Conservation (phyloP, 2,888 invertebrate species). For the Rapana venosa region DNA sequence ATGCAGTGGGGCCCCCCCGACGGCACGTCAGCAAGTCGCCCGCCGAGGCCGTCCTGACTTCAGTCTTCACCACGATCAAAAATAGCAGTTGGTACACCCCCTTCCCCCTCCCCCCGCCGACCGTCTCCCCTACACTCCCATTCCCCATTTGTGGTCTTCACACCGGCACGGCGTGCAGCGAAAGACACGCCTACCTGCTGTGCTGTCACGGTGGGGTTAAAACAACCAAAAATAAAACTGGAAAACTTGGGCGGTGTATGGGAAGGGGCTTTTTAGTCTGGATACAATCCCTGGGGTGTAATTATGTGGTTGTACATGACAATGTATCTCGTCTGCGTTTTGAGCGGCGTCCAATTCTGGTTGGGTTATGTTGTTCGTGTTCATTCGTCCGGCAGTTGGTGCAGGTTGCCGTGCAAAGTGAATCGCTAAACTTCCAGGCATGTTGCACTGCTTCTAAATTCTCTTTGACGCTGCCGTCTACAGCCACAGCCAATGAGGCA, state of each 20-base stretch:
- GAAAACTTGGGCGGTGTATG: background rate
- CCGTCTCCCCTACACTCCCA: background rate
- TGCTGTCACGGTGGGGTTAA: background rate
- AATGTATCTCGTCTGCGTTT: too few relatives aligned
- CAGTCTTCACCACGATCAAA: background rate
- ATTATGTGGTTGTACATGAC: too few relatives aligned
- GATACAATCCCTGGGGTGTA: too few relatives aligned
- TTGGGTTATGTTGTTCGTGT: too few relatives aligned
- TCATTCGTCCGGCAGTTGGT: background rate
- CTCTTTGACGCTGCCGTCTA: slow-evolving; percentile 20
- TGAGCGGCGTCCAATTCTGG: too few relatives aligned
- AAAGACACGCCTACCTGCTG: slow-evolving; percentile 31
- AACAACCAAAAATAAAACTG: too few relatives aligned
- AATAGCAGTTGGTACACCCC: background rate
- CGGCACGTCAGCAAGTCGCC: slow-evolving; percentile 6
- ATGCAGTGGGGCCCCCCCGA: background rate
- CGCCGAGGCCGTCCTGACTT: background rate
- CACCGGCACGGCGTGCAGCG: background rate
- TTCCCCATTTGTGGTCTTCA: slow-evolving; percentile 9
- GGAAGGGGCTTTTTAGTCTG: too few relatives aligned
- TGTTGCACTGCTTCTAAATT: slow-evolving; percentile 1
- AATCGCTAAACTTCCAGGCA: slow-evolving; percentile 3
- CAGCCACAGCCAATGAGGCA: slow-evolving; percentile 24
- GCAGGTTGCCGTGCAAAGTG: background rate
- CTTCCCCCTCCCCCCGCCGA: background rate